Conservation (phyloP, 2,888 invertebrate genomes). For the Chaetogeoica ovagalla region DNA sequence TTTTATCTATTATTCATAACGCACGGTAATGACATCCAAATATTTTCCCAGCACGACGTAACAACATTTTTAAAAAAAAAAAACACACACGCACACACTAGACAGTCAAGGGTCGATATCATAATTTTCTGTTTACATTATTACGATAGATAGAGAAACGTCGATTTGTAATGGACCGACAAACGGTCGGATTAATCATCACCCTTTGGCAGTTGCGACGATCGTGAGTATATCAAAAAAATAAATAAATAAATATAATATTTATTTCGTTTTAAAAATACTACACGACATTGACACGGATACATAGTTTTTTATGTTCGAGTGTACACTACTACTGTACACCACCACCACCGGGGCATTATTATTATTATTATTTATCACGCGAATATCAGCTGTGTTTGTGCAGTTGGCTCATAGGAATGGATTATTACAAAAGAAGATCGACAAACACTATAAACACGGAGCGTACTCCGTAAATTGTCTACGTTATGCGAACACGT, state of each 20-base stretch:
- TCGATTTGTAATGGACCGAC: background rate
- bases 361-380: conserved; percentile 9
- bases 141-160: conserved; percentile 5
- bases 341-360: background rate
- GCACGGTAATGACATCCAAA: background rate
- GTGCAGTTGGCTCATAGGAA: background rate
- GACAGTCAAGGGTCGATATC: conserved; percentile 9
- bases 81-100: background rate
- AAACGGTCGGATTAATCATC: background rate
- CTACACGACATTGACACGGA: background rate
- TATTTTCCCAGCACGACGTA: background rate
- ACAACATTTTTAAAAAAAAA: background rate
- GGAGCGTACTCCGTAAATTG: no score
- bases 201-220: background rate
- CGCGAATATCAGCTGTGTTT: background rate
- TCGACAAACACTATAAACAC: no score
- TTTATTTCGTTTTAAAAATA: background rate
- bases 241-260: no score
- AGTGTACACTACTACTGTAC: background rate
- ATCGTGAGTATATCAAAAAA: no score
- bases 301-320: background rate
- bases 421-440: no score
- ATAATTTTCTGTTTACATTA: conserved; percentile 15
- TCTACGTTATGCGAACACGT: no score
- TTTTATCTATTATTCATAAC: conserved; percentile 1